Base-by-base conservation (phyloP, 2,797 vertebrate genomes). In the Sebastolobus altivelis region DNA sequence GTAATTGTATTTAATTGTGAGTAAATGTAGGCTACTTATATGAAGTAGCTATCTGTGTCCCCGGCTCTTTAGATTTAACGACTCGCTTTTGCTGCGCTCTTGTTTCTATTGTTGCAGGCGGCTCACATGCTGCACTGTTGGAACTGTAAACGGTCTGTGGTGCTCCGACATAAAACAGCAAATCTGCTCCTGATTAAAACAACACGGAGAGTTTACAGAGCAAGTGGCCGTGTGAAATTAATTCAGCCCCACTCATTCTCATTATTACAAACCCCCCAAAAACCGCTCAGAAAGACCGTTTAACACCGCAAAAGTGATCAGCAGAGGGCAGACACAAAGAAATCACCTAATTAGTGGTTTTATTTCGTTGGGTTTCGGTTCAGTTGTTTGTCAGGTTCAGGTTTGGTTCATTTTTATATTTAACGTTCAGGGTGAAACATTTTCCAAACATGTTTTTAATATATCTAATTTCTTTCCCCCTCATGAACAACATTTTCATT, bases 161-260 rank as follows among this genome's bases (percentile, higher is more conserved):
- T 93, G 87, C 89, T 93, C 91, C 87, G 71, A 95, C 92, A 94
- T 71, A 82, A 92, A 93, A 72, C 33, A 81, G 65, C 79, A 89
- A 95, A 96, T 94, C 93, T 96, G 95, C 94, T 92, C 77, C 84
- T 93, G 91, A 95, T 95, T 96, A 95, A 69, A 93, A 80, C 89
- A 90, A 94, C 82, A 92, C 74, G 77, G 40, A 88, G 71, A 79
- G 81, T 93, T 93, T 89, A 91, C 81, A 89, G 81, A 90, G 72
- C 83, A 14, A 66, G 59, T 65, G 83, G 73, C 72, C 72, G 83
- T 84, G 77, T 87, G 88, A 90, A 91, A 92, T 86, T 86, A 85
- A 92, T 87, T 71, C 83, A 88, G 86, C 83, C 83, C 75, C 86
- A 27, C 84, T 88, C 59, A 85, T 35, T 67, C 82, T 89, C 88